phyloP scores from a whole-genome alignment of 1,140 invertebrate genomes.

The Orussus abietinus region DNA sequence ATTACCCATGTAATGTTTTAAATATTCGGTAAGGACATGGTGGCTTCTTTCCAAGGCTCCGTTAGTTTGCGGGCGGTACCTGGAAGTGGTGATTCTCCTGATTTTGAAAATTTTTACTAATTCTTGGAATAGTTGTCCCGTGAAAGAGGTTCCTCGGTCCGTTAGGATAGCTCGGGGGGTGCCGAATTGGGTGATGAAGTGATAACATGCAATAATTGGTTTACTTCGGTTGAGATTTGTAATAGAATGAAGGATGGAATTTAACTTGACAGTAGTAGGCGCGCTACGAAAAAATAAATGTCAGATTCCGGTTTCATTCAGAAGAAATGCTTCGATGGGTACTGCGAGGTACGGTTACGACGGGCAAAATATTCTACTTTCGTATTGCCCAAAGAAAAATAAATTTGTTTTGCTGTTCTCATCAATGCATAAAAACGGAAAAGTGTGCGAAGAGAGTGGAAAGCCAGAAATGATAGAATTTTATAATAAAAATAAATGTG shows the following conservation, averaged over 20 bases:
- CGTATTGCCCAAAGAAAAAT: slow-evolving; percentile 35
- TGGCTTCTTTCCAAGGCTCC: too few relatives aligned
- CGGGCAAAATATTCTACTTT: slow-evolving; percentile 35
- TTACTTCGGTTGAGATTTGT: slow-evolving; percentile 37
- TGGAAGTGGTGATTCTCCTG: too few relatives aligned
- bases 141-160: too few relatives aligned
- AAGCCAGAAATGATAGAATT: slow-evolving; percentile 42
- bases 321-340: neutral
- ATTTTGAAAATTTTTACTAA: too few relatives aligned
- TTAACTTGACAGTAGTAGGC: slow-evolving; percentile 40
- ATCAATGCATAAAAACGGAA: slow-evolving; percentile 26
- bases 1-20: too few relatives aligned
- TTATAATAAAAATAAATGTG: slow-evolving; percentile 47
- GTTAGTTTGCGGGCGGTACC: too few relatives aligned
- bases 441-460: slow-evolving; percentile 15
- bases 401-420: slow-evolving; percentile 40
- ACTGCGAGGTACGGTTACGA: slow-evolving; percentile 27
- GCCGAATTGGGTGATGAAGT: too few relatives aligned
- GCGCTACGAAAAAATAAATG: slow-evolving; percentile 50
- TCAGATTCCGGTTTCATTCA: slow-evolving; percentile 36
- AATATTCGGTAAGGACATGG: too few relatives aligned
- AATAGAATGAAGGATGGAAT: slow-evolving; percentile 29
- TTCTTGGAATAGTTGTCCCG: too few relatives aligned
- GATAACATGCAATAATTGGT: slow-evolving; percentile 46
- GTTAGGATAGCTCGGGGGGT: too few relatives aligned